Percentiles rank a stretch among this genome's conserved stretches.
These are phyloP conservation scores for Glomeris maerens DNA, from an alignment of 1,140 invertebrate genomes.

Conservation along the genomic window DNA sequence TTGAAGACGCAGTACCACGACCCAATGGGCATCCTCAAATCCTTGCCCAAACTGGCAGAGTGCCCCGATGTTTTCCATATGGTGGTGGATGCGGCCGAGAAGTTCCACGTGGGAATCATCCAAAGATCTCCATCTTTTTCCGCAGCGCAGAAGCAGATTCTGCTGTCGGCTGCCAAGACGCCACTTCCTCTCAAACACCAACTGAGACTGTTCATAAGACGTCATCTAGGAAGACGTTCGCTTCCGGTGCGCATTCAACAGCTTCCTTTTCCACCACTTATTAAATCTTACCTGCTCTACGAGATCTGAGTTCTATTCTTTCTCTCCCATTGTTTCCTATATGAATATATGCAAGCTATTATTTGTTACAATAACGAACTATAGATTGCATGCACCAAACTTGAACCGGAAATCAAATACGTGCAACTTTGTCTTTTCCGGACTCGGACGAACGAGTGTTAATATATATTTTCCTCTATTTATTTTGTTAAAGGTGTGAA, in stretches of 20 bases:
- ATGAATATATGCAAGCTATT: no score
- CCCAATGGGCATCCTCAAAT: constrained; percentile 63
- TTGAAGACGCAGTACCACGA: constrained; percentile 70
- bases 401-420: no score
- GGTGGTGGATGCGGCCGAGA: constrained; percentile 56
- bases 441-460: no score
- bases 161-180: constrained; percentile 48
- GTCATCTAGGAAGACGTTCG: constrained; percentile 34
- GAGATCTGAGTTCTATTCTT: constrained; percentile 43
- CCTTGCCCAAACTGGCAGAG: constrained; percentile 43
- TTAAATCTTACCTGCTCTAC: constrained; percentile 56
- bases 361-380: constrained; percentile 1
- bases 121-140: constrained; percentile 45
- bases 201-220: constrained; percentile 41
- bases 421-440: no score
- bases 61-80: constrained; percentile 49
- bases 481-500: no score
- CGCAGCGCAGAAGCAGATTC: constrained; percentile 44
- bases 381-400: neutral
- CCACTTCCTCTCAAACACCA: constrained; percentile 51
- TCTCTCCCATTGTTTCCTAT: no score
- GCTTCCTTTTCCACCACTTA: constrained; percentile 48
- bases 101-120: constrained; percentile 58
- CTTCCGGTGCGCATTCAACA: constrained; percentile 41
- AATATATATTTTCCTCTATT: no score